Evolutionary conservation across 2,888 invertebrate genomes (phyloP).

Genomic region (Timema cristinae): DNA sequence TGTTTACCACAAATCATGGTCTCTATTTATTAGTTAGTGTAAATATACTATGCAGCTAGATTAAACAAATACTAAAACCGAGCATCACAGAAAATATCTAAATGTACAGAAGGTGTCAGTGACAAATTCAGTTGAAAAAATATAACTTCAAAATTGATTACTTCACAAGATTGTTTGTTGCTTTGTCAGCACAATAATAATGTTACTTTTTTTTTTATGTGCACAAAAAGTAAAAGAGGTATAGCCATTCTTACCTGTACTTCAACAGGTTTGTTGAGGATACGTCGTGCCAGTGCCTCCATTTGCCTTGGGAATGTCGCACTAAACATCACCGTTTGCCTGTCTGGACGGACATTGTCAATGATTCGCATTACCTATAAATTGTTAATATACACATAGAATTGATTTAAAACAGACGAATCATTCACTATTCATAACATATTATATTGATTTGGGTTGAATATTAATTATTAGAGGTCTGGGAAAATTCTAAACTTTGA

Average conservation of each 20-base stretch:
- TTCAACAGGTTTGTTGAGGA: conserved; percentile 92
- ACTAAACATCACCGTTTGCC: conserved; percentile 98
- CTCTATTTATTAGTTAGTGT: too few species aligned
- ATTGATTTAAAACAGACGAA: not conserved
- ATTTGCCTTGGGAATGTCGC: conserved; percentile 99
- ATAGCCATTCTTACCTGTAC: conserved; percentile 62
- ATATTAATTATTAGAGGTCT: not conserved
- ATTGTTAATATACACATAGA: not conserved
- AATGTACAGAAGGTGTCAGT: too few species aligned
- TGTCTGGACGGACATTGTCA: conserved; percentile 93
- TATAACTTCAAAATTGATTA: too few species aligned
- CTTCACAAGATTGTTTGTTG: too few species aligned
- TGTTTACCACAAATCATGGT: too few species aligned
- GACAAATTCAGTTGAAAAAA: too few species aligned
- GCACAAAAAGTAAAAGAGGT: too few species aligned
- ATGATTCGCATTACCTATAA: conserved; percentile 89
- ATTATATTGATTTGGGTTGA: not conserved
- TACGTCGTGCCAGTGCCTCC: conserved; percentile 94
- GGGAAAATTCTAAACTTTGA: not conserved
- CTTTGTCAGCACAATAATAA: too few species aligned
- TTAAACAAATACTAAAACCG: too few species aligned
- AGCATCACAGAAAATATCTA: too few species aligned
- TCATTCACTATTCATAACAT: not conserved
- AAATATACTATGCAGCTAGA: too few species aligned
- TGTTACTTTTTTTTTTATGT: too few species aligned